Conservation (phyloP, 2,888 invertebrate genomes). For the Synergus japonicus region DNA sequence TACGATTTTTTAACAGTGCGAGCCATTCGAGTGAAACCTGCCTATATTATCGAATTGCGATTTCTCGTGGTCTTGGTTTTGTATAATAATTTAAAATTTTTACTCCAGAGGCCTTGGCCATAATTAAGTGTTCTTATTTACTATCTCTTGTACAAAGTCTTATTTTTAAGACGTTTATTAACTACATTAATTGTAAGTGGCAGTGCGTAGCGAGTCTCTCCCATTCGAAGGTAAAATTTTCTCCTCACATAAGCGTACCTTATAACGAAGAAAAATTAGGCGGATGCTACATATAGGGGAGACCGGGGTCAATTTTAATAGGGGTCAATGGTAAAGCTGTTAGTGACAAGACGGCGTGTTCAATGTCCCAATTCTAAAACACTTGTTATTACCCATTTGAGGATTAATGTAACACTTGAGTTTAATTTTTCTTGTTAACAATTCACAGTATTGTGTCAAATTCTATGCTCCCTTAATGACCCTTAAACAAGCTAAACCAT, state of each 20-base stretch:
- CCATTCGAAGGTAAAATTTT: slow-evolving; percentile 19
- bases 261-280: slow-evolving; percentile 17
- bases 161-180: slow-evolving; percentile 42
- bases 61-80: background rate
- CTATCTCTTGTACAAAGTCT: slow-evolving; percentile 44
- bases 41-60: slow-evolving; percentile 1
- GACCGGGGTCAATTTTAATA: slow-evolving; percentile 37
- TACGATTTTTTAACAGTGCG: background rate
- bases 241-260: slow-evolving; percentile 12
- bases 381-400: background rate
- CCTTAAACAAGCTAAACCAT: background rate
- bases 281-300: slow-evolving; percentile 28
- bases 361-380: slow-evolving; percentile 13
- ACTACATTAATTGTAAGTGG: slow-evolving; percentile 5
- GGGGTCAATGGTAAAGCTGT: slow-evolving; percentile 37
- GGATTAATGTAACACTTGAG: background rate
- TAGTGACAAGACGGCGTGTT: slow-evolving; percentile 5
- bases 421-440: background rate
- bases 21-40: background rate
- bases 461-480: background rate
- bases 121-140: slow-evolving; percentile 51
- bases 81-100: slow-evolving; percentile 23
- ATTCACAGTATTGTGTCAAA: background rate
- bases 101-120: slow-evolving; percentile 40
- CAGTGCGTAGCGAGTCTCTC: slow-evolving; percentile 17